phyloP scores from a whole-genome alignment of 2,113 vertebrate species.

The Struthidea cinerea region DNA sequence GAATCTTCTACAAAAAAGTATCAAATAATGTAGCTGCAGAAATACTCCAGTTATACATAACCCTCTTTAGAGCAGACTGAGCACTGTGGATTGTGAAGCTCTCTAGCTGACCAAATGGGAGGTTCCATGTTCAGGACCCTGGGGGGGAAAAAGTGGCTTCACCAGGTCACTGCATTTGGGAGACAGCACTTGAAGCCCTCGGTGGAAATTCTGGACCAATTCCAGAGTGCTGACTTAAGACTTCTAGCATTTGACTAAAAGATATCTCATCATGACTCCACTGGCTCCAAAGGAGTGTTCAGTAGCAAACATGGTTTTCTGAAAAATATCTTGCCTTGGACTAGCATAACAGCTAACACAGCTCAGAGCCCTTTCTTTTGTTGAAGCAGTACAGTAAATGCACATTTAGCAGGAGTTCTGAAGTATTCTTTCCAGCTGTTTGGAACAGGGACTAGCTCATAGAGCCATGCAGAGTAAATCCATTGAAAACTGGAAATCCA shows the following conservation, averaged over 20 bases:
- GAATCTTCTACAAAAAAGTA: not conserved
- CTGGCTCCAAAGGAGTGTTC: not conserved
- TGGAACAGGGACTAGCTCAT: not conserved
- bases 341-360: not conserved
- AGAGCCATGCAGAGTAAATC: not conserved
- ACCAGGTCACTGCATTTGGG: not conserved
- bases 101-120: not conserved
- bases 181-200: not conserved
- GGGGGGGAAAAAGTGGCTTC: not conserved
- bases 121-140: not conserved
- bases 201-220: not conserved
- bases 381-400: not conserved
- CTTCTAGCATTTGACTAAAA: not conserved
- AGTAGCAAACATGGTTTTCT: not conserved
- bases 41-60: not conserved
- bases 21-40: not conserved
- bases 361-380: not conserved
- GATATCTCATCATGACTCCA: not conserved
- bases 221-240: not conserved
- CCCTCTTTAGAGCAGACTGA: not conserved
- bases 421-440: not conserved
- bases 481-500: not conserved
- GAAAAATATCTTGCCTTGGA: not conserved
- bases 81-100: not conserved
- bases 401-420: not conserved